Conservation (phyloP, 2,113 vertebrate species). For the Zonotrichia leucophrys region DNA sequence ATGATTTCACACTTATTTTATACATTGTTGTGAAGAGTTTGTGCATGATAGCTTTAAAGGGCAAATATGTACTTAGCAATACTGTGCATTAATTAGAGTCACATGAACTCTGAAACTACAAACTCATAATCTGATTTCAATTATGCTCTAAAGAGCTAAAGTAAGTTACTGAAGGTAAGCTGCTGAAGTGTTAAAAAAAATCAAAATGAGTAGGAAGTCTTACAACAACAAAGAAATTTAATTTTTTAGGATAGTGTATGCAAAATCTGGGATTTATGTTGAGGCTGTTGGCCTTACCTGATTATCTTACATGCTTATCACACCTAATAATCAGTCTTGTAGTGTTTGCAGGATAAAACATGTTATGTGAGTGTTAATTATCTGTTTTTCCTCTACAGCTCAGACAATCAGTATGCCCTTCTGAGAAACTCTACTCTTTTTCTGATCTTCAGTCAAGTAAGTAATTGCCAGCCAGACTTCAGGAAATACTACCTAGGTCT, state of each 20-base stretch:
- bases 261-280: not conserved
- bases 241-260: not conserved
- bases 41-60: not conserved
- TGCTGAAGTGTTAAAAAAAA: not conserved
- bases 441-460: constrained; percentile 90
- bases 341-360: not conserved
- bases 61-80: not conserved
- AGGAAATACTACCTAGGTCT: not conserved
- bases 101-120: not conserved
- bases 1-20: not conserved
- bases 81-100: not conserved
- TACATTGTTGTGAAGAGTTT: not conserved
- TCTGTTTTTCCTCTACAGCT: constrained; percentile 72
- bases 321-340: not conserved
- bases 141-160: not conserved
- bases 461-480: constrained; percentile 51
- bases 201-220: not conserved
- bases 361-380: not conserved
- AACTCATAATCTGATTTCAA: not conserved
- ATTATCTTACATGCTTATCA: not conserved
- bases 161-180: not conserved
- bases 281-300: not conserved
- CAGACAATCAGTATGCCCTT: constrained; percentile 69
- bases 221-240: not conserved
- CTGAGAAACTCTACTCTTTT: constrained; percentile 83